phyloP scores from a whole-genome alignment of 2,888 invertebrate species.

The Nymphalis urticae region DNA sequence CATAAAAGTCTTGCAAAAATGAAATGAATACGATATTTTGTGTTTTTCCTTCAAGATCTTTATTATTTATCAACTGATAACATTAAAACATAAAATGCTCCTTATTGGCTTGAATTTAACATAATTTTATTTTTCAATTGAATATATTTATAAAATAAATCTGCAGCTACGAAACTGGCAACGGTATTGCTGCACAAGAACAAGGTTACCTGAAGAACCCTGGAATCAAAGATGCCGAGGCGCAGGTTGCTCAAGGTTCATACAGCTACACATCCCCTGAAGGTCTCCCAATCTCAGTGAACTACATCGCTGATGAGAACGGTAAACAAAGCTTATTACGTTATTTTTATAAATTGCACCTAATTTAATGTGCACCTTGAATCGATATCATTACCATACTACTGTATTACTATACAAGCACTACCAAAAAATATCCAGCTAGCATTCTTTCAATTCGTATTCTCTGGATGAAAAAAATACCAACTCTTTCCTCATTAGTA shows the following conservation, averaged over 20 bases:
- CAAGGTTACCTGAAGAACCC: slow-evolving; percentile 86
- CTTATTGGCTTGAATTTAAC: no score
- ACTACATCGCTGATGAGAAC: slow-evolving; percentile 87
- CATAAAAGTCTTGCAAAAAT: slow-evolving; percentile 18
- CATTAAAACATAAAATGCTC: background rate
- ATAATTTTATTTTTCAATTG: no score
- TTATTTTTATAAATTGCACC: background rate
- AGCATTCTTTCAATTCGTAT: no score
- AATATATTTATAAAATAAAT: slow-evolving; percentile 32
- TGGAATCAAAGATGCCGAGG: slow-evolving; percentile 84
- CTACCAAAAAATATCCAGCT: no score
- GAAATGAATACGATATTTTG: slow-evolving; percentile 14
- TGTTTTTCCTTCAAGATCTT: slow-evolving; percentile 32
- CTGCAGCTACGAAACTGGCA: slow-evolving; percentile 86
- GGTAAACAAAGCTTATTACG: slow-evolving; percentile 59
- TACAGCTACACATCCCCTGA: slow-evolving; percentile 88
- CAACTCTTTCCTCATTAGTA: no score
- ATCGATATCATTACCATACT: background rate
- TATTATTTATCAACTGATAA: background rate
- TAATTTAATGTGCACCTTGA: background rate
- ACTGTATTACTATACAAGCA: background rate
- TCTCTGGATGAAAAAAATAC: no score
- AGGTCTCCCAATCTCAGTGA: slow-evolving; percentile 83
- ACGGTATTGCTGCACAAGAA: slow-evolving; percentile 87
- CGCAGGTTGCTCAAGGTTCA: slow-evolving; percentile 85